phyloP scores from a whole-genome alignment of 2,888 invertebrate species.

The Nowickia ferox region DNA sequence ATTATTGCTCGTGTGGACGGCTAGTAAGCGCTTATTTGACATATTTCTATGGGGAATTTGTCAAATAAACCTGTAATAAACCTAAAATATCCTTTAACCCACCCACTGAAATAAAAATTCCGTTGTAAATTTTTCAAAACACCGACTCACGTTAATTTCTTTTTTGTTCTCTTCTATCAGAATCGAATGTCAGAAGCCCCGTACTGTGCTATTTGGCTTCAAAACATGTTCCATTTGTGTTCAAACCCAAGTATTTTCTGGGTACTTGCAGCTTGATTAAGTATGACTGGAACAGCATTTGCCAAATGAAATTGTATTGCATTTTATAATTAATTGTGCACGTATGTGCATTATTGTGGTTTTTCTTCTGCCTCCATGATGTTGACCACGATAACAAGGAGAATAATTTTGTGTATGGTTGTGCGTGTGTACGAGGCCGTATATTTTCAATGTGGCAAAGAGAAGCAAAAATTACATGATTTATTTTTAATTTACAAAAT shows the following conservation, averaged over 20 bases:
- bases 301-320: constrained; percentile 30
- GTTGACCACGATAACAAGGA: constrained; percentile 49
- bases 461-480: background rate
- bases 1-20: no score
- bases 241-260: background rate
- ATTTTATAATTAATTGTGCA: constrained; percentile 62
- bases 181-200: no score
- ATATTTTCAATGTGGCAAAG: constrained; percentile 17
- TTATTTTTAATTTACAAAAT: no score
- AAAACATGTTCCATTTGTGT: background rate
- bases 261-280: background rate
- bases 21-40: no score
- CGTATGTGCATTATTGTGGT: constrained; percentile 58
- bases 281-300: constrained; percentile 10
- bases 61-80: no score
- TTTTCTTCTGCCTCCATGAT: constrained; percentile 34
- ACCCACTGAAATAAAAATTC: no score
- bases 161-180: no score
- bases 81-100: no score
- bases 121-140: no score
- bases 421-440: background rate
- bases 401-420: constrained; percentile 21
- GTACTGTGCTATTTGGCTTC: no score
- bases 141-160: no score
- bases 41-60: no score